phyloP scores from a whole-genome alignment of 2,113 vertebrate genomes.

The Pollachius pollachius region DNA sequence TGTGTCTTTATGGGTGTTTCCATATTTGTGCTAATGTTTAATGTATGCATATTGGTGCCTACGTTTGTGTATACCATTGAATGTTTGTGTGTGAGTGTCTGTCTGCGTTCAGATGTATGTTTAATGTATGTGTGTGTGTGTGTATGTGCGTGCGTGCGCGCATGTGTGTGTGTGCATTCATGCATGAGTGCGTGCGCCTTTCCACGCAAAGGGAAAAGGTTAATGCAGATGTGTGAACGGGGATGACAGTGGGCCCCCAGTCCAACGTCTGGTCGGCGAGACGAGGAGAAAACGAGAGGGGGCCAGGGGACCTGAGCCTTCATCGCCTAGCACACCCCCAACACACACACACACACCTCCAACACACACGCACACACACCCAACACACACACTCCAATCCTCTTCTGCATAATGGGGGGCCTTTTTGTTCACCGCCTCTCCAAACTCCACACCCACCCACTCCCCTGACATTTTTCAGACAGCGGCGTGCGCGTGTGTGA shows the following conservation, averaged over 20 bases:
- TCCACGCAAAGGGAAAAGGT: constrained; percentile 46
- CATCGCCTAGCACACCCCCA: constrained; percentile 1
- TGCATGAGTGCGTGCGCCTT: constrained; percentile 15
- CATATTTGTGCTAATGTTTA: too few species aligned
- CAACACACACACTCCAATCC: not conserved
- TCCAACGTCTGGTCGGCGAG: constrained; percentile 8
- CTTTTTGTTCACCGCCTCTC: constrained; percentile 19
- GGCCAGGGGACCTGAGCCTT: constrained; percentile 44
- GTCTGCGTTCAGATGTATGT: too few species aligned
- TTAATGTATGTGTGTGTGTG: too few species aligned
- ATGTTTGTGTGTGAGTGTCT: too few species aligned
- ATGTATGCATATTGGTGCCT: too few species aligned
- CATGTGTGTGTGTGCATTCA: not conserved
- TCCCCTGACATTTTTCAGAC: constrained; percentile 36
- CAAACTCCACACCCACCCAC: constrained; percentile 46
- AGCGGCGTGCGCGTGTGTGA: constrained; percentile 39
- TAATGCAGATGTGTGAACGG: constrained; percentile 52
- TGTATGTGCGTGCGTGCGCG: constrained; percentile 23
- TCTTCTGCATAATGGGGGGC: constrained; percentile 6
- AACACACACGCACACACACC: too few species aligned
- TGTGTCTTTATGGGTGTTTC: too few species aligned
- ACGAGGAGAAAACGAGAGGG: constrained; percentile 11
- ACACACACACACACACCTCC: too few species aligned
- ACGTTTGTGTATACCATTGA: too few species aligned
- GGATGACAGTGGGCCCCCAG: constrained; percentile 50